Evolutionary conservation across 2,113 vertebrate species (phyloP).

Genomic region (Mastomys natalensis): DNA sequence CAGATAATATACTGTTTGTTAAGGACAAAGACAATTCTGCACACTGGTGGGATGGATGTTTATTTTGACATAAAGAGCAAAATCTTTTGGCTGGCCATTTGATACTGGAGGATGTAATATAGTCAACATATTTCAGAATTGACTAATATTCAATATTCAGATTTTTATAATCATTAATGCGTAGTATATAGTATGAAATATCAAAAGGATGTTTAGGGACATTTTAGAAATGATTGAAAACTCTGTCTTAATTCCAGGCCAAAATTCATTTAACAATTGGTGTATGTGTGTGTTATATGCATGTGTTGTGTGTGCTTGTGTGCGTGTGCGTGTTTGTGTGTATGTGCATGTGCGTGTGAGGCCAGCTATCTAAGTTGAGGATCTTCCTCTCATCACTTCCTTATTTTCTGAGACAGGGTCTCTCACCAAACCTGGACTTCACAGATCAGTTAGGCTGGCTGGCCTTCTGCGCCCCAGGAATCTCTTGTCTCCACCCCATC

Average conservation of each 20-base stretch:
- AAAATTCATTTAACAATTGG: not conserved
- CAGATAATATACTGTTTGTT: not conserved
- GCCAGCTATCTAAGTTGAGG: no score
- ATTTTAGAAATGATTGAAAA: not conserved
- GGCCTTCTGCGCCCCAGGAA: no score
- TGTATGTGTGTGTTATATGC: not conserved
- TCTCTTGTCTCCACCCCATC: not conserved
- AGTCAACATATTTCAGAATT: not conserved
- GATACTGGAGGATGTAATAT: not conserved
- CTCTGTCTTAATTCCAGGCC: not conserved
- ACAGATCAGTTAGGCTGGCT: not conserved
- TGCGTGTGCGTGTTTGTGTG: no score
- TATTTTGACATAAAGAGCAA: not conserved
- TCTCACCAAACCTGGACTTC: not conserved
- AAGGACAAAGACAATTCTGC: not conserved
- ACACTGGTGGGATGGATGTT: not conserved
- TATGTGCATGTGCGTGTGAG: not conserved
- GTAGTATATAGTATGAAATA: not conserved
- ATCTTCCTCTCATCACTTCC: not conserved
- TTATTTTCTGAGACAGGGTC: not conserved
- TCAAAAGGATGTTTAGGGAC: not conserved
- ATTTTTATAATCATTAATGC: not conserved
- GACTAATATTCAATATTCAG: not conserved
- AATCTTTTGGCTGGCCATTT: not conserved
- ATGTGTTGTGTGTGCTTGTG: not conserved